Base-by-base conservation (phyloP, 1,140 invertebrate species). In the Glomeris maerens region DNA sequence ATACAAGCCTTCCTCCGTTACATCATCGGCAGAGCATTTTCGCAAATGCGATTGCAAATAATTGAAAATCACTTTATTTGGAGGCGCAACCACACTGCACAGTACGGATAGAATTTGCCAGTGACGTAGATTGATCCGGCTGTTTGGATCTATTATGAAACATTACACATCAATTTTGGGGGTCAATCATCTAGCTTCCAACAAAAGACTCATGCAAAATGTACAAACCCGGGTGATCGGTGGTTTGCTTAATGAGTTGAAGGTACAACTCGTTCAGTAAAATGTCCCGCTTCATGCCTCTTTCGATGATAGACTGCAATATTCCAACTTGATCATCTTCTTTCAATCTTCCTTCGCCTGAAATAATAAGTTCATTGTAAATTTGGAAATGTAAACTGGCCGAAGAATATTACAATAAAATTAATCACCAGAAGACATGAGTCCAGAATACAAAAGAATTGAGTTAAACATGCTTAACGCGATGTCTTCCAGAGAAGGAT, bases 1-100 rank as follows among this genome's bases (percentile, higher is more conserved):
- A 67, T 87, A 96, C 69, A 91, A 90, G 3, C 89, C 91, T 64
- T 95, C 91, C 63, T 95, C 89, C 1, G 85, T 84, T 17, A 92
- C 80, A 55, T 80, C 81, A 66, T 94, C 90, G 44, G 84, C 81
- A 25, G 84, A 78, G 61, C 89, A 90, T 57, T 86, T 76, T 56
- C 90, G 81, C 45, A 96, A 69, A 69, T 95, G 92, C 7, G 86
- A 78, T 22, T 91, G 79, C n/a, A 96, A 72, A 67, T 94, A 89
- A 50, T 89, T 82, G 29, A 88, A 73, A 50, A 94, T 74, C 0
- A 80, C 72, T 61, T 84, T 83, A 59, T 85, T 79, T 1, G 84
- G 79, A 29, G 91, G 91, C 21, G 90, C 66, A 45, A 91, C 80
- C 0, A 92, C 82, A 36, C 86, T 90, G 60, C 86, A 89, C 2